Percentiles rank a stretch among this genome's conserved stretches.
Evolutionary conservation across 2,797 vertebrate genomes (phyloP).

Genomic region (Phylloscopus collybita): DNA sequence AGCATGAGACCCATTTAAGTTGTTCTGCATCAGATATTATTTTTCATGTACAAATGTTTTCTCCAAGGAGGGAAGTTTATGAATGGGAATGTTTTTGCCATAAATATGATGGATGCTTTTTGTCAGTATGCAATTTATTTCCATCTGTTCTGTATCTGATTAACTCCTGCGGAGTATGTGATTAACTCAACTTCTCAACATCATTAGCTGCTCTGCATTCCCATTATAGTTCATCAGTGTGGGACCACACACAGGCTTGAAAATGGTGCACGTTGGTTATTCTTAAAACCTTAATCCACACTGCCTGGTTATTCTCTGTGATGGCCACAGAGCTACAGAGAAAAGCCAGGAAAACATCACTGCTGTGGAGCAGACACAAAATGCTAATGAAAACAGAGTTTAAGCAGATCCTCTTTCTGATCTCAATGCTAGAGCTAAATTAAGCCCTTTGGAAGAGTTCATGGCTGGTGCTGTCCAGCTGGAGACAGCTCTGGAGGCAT

Average conservation of each 20-base stretch:
- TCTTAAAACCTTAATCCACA: neutral
- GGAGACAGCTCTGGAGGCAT: neutral
- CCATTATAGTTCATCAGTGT: conserved; percentile 25
- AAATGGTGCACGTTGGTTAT: neutral
- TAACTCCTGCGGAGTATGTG: conserved; percentile 39
- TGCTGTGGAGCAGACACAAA: neutral
- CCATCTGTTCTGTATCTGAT: conserved; percentile 43
- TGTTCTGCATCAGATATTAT: conserved; percentile 1
- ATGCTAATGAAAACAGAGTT: neutral
- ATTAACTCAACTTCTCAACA: conserved; percentile 39
- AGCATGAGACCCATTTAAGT: neutral
- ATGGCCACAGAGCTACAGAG: neutral
- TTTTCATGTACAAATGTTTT: conserved; percentile 30
- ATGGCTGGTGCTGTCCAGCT: neutral
- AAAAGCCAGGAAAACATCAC: conserved; percentile 1
- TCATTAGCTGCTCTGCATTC: conserved; percentile 44
- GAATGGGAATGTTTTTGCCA: conserved; percentile 40
- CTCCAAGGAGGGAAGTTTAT: conserved; percentile 46
- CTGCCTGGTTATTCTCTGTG: neutral
- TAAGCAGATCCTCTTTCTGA: neutral
- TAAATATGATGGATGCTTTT: conserved; percentile 13
- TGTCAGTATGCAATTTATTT: conserved; percentile 39
- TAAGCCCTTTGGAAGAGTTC: neutral
- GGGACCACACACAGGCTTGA: conserved; percentile 29
- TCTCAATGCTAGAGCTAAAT: neutral